Percentiles rank a stretch among this genome's conserved stretches.
Evolutionary conservation across 2,797 vertebrate genomes (phyloP).

Genomic region (Rhabdomys pumilio): DNA sequence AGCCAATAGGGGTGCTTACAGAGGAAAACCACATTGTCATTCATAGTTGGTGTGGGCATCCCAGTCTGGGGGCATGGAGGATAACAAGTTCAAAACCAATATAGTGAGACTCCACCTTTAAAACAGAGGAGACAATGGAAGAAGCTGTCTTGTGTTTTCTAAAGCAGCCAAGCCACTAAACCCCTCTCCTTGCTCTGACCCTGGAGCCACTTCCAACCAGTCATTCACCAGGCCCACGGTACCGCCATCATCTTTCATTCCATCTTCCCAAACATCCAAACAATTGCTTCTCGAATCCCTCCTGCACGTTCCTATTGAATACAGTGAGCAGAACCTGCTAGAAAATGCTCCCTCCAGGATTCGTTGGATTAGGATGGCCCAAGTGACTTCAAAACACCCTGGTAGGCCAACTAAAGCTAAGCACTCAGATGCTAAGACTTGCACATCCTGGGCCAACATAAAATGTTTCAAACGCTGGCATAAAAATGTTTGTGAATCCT

Average conservation of each 20-base stretch:
- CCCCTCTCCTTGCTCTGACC: conserved; percentile 2
- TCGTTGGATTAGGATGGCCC: conserved; percentile 7
- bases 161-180: conserved; percentile 26
- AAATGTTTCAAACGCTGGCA: background rate
- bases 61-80: background rate
- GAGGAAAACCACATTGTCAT: background rate
- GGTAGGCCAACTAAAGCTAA: conserved; percentile 54
- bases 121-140: no score
- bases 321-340: background rate
- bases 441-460: background rate
- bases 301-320: conserved; percentile 2
- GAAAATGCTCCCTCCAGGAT: background rate
- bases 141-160: background rate
- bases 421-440: conserved; percentile 28
- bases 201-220: conserved; percentile 38
- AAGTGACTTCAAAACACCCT: conserved; percentile 51
- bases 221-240: background rate
- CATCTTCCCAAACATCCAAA: background rate
- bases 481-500: conserved; percentile 33
- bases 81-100: background rate
- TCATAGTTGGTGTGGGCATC: background rate
- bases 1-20: background rate
- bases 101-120: background rate
- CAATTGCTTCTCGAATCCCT: background rate
- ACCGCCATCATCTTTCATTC: background rate